A percentile compares a stretch with the other conserved stretches of the same genome.
Conservation (phyloP, 2,113 vertebrate genomes). For the Sialia sialis region DNA sequence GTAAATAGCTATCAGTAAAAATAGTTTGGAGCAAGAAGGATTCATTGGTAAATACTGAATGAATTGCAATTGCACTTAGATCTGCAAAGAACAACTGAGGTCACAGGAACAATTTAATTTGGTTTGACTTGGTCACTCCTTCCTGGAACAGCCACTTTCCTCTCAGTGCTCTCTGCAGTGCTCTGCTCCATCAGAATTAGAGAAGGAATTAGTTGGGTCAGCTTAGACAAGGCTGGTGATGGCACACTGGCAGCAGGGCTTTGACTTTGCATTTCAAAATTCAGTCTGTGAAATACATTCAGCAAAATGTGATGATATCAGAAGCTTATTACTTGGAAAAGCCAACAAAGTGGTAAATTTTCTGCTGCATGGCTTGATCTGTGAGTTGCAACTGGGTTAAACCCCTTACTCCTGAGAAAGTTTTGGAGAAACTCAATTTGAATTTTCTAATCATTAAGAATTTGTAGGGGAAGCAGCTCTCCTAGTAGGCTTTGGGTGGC, state of each 20-base stretch:
- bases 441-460: neutral
- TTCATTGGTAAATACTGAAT: neutral
- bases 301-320: neutral
- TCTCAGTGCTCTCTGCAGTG: neutral
- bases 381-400: neutral
- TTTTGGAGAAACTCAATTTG: neutral
- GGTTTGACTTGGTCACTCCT: neutral
- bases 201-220: neutral
- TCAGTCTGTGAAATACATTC: neutral
- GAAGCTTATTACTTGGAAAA: conserved; percentile 1
- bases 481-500: neutral
- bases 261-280: conserved; percentile 18
- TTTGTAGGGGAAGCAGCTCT: neutral
- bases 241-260: neutral
- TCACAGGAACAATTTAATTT: neutral
- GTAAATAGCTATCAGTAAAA: neutral
- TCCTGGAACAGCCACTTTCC: neutral
- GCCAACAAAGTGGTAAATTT: neutral
- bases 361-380: neutral
- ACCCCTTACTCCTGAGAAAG: neutral
- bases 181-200: neutral
- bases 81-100: neutral
- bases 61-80: neutral
- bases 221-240: conserved; percentile 9
- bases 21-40: neutral